Evolutionary conservation across 1,140 invertebrate species (phyloP).

Genomic region (Helicoverpa armigera): DNA sequence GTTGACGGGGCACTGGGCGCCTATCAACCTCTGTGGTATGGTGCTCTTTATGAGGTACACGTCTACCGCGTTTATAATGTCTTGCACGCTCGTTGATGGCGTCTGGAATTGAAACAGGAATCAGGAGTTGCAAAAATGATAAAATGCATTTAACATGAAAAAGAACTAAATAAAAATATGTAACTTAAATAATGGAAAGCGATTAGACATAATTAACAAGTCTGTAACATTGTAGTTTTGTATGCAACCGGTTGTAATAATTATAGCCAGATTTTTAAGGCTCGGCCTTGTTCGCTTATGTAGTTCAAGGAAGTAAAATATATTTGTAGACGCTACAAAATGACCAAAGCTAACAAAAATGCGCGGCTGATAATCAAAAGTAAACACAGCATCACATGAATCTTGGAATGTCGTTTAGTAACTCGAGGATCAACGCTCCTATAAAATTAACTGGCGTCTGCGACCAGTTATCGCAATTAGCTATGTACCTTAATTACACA

Average conservation of each 20-base stretch:
- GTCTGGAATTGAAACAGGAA: constrained; percentile 58
- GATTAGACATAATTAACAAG: background rate
- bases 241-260: background rate
- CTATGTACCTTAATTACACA: constrained; percentile 16
- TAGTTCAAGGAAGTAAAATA: background rate
- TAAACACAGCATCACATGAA: background rate
- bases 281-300: background rate
- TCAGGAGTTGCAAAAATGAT: background rate
- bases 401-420: constrained; percentile 21
- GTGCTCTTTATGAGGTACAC: constrained; percentile 70
- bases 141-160: too few species aligned
- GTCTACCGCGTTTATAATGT: constrained; percentile 70
- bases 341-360: background rate
- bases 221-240: too few species aligned
- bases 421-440: constrained; percentile 9
- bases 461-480: constrained; percentile 17
- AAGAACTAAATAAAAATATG: too few species aligned
- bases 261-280: too few species aligned
- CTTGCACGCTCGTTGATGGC: constrained; percentile 65
- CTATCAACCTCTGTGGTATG: constrained; percentile 76
- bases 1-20: constrained; percentile 75
- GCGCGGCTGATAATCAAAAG: background rate
- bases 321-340: background rate
- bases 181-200: too few species aligned
- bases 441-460: background rate